A percentile compares a stretch with the other conserved stretches of the same genome.
phyloP scores from a whole-genome alignment of 2,113 vertebrate species.

The Actenoides hombroni region DNA sequence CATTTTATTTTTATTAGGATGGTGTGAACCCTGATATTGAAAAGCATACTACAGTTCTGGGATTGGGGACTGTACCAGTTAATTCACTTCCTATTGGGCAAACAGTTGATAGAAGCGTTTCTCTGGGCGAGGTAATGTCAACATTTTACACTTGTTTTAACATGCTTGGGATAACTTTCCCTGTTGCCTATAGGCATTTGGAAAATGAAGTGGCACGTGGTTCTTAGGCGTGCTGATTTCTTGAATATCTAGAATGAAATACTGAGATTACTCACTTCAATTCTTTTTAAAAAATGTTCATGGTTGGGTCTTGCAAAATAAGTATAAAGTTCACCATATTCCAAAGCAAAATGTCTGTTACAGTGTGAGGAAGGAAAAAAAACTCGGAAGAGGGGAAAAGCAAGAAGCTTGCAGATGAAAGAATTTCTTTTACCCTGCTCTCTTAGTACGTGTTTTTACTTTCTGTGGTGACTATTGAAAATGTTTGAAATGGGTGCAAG shows the following conservation, averaged over 20 bases:
- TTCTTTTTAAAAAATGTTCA: background rate
- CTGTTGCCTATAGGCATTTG: background rate
- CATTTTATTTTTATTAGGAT: conserved; percentile 50
- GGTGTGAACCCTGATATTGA: conserved; percentile 59
- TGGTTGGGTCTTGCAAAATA: background rate
- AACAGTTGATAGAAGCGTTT: conserved; percentile 16
- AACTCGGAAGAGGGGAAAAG: background rate
- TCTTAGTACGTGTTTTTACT: background rate
- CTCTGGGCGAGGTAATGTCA: conserved; percentile 71
- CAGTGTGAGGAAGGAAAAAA: background rate
- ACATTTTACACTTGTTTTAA: background rate
- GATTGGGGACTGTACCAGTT: conserved; percentile 34
- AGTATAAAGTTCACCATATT: background rate
- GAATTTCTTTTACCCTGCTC: background rate
- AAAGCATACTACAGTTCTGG: conserved; percentile 58
- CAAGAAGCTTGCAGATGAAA: background rate
- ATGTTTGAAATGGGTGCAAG: background rate
- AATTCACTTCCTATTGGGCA: conserved; percentile 71
- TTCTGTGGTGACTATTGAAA: background rate
- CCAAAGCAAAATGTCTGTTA: background rate
- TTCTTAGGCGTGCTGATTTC: background rate
- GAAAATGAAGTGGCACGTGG: background rate
- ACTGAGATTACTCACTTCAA: background rate
- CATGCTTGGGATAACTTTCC: background rate
- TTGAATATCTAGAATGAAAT: background rate